Evolutionary conservation across 2,888 invertebrate species (phyloP).

Genomic region (Parascotia fuliginaria): DNA sequence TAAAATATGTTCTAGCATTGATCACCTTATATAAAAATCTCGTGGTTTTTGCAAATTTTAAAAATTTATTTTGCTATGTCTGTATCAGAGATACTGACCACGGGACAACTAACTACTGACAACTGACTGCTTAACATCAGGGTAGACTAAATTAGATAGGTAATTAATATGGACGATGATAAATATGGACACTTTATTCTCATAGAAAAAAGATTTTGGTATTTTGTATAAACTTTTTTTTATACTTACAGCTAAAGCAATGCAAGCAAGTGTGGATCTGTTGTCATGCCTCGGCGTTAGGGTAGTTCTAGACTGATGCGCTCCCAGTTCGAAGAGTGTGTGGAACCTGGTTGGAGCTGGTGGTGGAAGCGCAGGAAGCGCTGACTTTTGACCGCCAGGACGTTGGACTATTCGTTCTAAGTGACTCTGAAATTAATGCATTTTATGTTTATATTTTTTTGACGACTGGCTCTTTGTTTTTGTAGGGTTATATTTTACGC

Average conservation of each 20-base stretch:
- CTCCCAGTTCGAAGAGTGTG: slow-evolving; percentile 93
- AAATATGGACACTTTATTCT: not conserved
- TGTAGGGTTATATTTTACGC: no score
- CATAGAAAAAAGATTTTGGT: not conserved
- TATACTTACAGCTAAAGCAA: slow-evolving; percentile 87
- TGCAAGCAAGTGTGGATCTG: slow-evolving; percentile 91
- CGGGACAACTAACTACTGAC: no score
- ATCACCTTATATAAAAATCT: no score
- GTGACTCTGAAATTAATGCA: slow-evolving; percentile 88
- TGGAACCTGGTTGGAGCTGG: slow-evolving; percentile 89
- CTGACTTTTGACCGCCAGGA: slow-evolving; percentile 86
- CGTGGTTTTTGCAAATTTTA: no score
- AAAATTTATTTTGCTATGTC: no score
- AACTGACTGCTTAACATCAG: no score
- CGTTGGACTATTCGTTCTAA: slow-evolving; percentile 94
- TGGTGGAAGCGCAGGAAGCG: slow-evolving; percentile 70
- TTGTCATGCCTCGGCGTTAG: slow-evolving; percentile 83
- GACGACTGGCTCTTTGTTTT: no score
- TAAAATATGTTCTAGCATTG: no score
- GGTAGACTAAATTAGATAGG: no score
- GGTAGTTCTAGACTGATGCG: slow-evolving; percentile 84
- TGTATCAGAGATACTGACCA: no score
- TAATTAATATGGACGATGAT: no score
- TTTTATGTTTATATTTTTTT: no score
- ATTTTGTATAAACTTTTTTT: not conserved